Evolutionary conservation across 30 jellyfish, hydroid and myxozoan genomes (phyloP), one percentile per base, ranked within the genome.

Genomic region (Turritopsis dohrnii): DNA sequence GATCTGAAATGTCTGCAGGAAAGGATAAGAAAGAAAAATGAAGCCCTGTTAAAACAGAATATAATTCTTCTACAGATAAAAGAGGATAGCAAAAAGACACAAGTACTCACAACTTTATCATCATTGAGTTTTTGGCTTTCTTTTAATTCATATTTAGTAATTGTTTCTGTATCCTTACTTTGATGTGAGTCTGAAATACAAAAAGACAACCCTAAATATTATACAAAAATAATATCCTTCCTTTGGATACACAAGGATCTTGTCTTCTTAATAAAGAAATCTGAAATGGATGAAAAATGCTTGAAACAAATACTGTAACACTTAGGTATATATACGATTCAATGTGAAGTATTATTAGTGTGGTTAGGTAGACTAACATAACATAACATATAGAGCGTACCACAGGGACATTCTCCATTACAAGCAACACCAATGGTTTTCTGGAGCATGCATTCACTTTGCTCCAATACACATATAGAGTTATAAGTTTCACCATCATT

Each of bases 351-450:
- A n/a, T n/a, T n/a, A n/a, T n/a, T n/a, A n/a, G n/a, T n/a, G n/a
- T n/a, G n/a, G n/a, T n/a, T n/a, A n/a, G n/a, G n/a, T n/a, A n/a
- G n/a, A n/a, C n/a, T n/a, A n/a, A n/a, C n/a, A n/a, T n/a, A n/a
- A n/a, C n/a, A n/a, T n/a, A n/a, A n/a, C n/a, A n/a, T n/a, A n/a
- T n/a, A 21, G 52, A 29, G 52, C 96, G 28, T 83, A 93, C 98
- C 98, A 88, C 98, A 93, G 3, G 98, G 98, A 84, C 98, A 93
- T 29, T 74, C 71, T 73, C 98, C 98, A 18, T 85, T 79, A 80
- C 98, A 93, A 53, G 76, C 82, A 71, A 84, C 80, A 75, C 87
- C 96, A 83, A 93, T 85, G 29, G 76, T 30, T 23, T 71, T 54
- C 41, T 81, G 79, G 28, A 71, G 85, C 90, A 88, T 74, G 92